Evolutionary conservation across 2,797 vertebrate species (phyloP), one percentile per base, ranked within the genome.

Genomic region (Holocentrus rufus): DNA sequence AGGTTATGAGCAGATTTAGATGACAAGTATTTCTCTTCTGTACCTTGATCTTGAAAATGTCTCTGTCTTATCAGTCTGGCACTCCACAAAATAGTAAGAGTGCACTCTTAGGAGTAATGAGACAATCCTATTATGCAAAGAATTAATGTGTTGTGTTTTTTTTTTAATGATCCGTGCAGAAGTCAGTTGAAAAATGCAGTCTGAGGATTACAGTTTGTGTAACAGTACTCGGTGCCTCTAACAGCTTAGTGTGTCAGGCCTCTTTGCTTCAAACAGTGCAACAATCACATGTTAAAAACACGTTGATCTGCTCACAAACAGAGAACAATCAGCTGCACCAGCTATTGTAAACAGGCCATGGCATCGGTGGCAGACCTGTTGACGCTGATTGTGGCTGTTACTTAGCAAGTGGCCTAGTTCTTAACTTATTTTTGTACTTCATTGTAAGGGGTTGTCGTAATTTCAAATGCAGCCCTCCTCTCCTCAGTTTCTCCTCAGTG

Each of bases 161-260:
- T 71, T 56, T 75, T 72, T 69, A 44, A 63, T 18, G 23, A 72
- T n/a, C 65, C 58, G 25, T 58, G 52, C 49, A 81, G 69, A 83
- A 85, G 77, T 87, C 80, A 81, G 44, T 52, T 36, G 30, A 72
- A 69, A 83, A 88, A 88, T 68, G 20, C 46, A 59, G 65, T 67
- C 58, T 63, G 23, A 74, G 76, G 86, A 85, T 89, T 88, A 86
- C 5, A 14, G 57, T 85, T 88, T 79, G 82, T 88, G 79, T 63
- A 79, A 87, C 66, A 46, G 67, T 66, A 42, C 72, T 15, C 8
- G 34, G 18, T 27, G 67, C 65, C 54, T 72, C 9, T 2, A 20
- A 62, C 55, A 25, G 79, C 73, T 87, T 84, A 83, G 56, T 11
- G 52, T 61, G 68, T 85, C 67, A 25, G 52, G 34, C 53, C 20